Evolutionary conservation across 2,888 invertebrate species (phyloP), one percentile per base, ranked within the genome.

Genomic region (Ichneumoninae sp.): DNA sequence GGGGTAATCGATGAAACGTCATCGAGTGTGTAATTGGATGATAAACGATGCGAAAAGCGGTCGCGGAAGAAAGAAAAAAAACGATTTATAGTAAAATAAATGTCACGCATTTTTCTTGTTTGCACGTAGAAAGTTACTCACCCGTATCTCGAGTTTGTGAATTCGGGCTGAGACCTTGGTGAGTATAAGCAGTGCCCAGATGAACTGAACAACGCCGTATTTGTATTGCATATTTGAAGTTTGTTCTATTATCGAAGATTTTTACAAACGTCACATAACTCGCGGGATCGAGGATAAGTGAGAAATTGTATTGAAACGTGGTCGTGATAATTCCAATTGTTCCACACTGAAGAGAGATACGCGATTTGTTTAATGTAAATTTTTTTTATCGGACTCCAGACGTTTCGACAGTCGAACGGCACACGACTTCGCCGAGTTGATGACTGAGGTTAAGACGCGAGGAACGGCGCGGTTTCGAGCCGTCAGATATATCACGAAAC

Each of bases 101-200:
- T 16, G 63, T 30, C 22, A 16, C 13, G 44, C 44, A 47, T 47
- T 30, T 60, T 16, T 13, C 1, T 33, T 33, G 16, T 63, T 60
- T 16, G 2, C 30, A 63, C 33, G 33, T 16, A 30, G 30, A 33
- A 63, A 30, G 30, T 2, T 33, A 63, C 95, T 94, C 94, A 96
- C 96, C 90, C 94, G 94, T 89, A 96, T 95, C 92, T 95, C 95
- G 85, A 96, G 93, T 90, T 95, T 95, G 93, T 96, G 96, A 90
- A 95, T 96, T 86, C 96, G 92, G 60, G 92, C 94, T 68, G 88
- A 77, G 57, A 89, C 89, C 22, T 88, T 52, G 4, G 86, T 83
- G 44, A 91, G 75, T 44, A 89, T 79, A 57, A 89, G 74, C 74
- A 91, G 69, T 52, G 85, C 75, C 87, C 88, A 83, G 44, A 91